Conservation (phyloP, 2,888 invertebrate species). For the Physocephala rufipes region DNA sequence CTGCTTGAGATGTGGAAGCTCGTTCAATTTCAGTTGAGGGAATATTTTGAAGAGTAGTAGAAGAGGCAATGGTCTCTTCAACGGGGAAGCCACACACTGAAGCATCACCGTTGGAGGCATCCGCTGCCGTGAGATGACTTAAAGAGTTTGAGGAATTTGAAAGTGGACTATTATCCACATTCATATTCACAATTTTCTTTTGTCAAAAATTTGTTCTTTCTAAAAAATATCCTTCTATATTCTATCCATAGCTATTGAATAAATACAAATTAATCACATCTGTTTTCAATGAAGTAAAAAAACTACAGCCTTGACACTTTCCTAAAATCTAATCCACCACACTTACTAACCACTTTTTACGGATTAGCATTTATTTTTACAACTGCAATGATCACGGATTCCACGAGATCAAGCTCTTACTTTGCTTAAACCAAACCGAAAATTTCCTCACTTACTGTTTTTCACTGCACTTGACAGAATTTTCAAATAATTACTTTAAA, state of each 20-base stretch:
- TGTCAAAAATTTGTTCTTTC: neutral
- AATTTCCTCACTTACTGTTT: neutral
- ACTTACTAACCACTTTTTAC: neutral
- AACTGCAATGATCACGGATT: neutral
- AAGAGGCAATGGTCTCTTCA: neutral
- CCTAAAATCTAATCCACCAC: neutral
- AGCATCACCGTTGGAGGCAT: neutral
- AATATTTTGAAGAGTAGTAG: constrained; percentile 19
- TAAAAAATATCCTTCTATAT: neutral
- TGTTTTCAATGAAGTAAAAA: neutral
- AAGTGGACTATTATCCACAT: neutral
- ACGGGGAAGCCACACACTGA: neutral
- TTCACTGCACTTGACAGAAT: constrained; percentile 13
- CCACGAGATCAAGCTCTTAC: constrained; percentile 27
- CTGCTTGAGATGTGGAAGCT: constrained; percentile 24
- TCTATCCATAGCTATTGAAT: neutral
- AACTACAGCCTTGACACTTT: neutral
- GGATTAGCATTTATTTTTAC: constrained; percentile 4
- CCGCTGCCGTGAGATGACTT: neutral
- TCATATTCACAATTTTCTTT: neutral
- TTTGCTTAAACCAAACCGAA: neutral
- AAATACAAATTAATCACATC: neutral
- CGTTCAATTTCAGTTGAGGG: constrained; percentile 11
- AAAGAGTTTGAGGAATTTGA: too few species aligned
- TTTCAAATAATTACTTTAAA: constrained; percentile 17